Percentiles rank a stretch among this genome's conserved stretches.
Conservation (phyloP, 2,113 vertebrate genomes). For the Alexandromys fortis region DNA sequence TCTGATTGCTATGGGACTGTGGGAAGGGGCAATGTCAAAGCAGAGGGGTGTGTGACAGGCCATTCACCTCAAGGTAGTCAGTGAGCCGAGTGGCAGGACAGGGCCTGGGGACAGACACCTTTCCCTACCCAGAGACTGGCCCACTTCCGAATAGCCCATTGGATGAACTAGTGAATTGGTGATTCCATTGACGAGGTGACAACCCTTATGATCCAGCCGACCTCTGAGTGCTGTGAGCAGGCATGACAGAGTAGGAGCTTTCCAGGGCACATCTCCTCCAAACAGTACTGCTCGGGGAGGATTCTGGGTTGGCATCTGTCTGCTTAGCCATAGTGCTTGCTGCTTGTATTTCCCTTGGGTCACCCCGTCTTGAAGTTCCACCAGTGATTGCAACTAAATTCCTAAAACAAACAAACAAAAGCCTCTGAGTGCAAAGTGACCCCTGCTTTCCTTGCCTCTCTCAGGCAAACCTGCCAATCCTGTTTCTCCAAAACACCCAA, state of each 20-base stretch:
- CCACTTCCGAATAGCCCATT: too few species aligned
- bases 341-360: background rate
- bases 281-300: background rate
- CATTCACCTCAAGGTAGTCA: background rate
- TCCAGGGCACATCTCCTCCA: background rate
- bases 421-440: background rate
- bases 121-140: background rate
- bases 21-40: background rate
- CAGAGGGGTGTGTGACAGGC: background rate
- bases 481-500: background rate
- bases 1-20: background rate
- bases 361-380: background rate
- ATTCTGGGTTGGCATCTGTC: background rate
- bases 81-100: too few species aligned
- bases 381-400: background rate
- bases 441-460: background rate
- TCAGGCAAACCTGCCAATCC: background rate
- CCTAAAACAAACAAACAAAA: background rate
- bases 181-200: background rate
- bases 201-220: background rate
- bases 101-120: background rate
- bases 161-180: background rate
- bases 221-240: background rate
- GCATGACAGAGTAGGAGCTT: too few species aligned
- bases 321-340: background rate